Evolutionary conservation across 1,140 invertebrate species (phyloP).

Genomic region (Drosophila rufa): DNA sequence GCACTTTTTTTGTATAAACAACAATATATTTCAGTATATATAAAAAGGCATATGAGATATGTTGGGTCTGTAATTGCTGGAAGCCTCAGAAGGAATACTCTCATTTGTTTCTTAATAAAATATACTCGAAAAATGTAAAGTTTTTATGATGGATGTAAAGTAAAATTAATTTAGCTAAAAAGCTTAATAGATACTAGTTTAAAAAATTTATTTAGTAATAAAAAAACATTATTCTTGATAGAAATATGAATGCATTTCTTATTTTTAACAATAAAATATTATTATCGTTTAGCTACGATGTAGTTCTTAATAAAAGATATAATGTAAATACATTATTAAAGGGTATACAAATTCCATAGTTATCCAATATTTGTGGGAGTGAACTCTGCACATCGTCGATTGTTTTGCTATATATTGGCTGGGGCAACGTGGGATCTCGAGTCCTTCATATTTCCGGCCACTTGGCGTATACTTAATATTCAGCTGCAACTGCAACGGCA

Average conservation of each 20-base stretch:
- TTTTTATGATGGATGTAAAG: not conserved
- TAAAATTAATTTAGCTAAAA: no score
- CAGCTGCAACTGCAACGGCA: slow-evolving; percentile 42
- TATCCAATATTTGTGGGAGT: not conserved
- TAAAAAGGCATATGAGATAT: slow-evolving; percentile 14
- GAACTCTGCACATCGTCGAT: slow-evolving; percentile 38
- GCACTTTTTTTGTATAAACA: slow-evolving; percentile 32
- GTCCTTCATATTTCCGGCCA: slow-evolving; percentile 26
- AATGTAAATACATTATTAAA: not conserved
- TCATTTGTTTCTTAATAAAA: not conserved
- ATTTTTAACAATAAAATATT: no score
- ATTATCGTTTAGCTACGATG: no score
- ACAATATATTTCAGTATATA: slow-evolving; percentile 33
- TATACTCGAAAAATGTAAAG: not conserved
- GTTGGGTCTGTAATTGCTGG: no score
- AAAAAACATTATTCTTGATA: no score
- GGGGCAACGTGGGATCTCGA: slow-evolving; percentile 21
- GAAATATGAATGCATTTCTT: no score
- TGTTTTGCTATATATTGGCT: slow-evolving; percentile 55
- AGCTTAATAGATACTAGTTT: not conserved
- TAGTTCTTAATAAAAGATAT: no score
- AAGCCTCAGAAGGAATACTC: not conserved
- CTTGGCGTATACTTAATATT: slow-evolving; percentile 54
- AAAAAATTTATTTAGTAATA: no score
- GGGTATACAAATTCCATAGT: not conserved